Evolutionary conservation across 1,140 invertebrate genomes (phyloP).

Genomic region (Meteorus sp.): DNA sequence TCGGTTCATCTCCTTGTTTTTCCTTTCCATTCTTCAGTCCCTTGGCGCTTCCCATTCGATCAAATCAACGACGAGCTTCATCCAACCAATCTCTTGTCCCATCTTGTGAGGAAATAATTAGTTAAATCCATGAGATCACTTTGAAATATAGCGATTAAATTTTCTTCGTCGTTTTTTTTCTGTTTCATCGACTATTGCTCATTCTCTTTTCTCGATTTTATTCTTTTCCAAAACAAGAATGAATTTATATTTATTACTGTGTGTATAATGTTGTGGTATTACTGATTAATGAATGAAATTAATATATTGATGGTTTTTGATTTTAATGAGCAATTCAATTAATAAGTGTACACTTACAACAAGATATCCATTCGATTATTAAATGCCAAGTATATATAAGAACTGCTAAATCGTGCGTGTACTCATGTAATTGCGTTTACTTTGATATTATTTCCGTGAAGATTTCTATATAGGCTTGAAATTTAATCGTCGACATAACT

Average conservation of each 20-base stretch:
- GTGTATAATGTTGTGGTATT: too few species aligned
- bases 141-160: too few species aligned
- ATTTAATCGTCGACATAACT: conserved; percentile 20
- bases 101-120: conserved; percentile 12
- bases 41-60: conserved; percentile 26
- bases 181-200: neutral
- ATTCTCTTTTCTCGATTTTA: neutral
- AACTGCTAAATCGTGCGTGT: too few species aligned
- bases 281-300: too few species aligned
- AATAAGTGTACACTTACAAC: neutral
- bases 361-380: too few species aligned
- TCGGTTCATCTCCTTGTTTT: neutral
- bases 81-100: conserved; percentile 17
- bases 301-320: too few species aligned
- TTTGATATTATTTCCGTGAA: neutral
- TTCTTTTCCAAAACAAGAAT: too few species aligned
- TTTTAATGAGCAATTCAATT: too few species aligned
- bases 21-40: conserved; percentile 3
- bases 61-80: conserved; percentile 2
- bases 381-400: too few species aligned
- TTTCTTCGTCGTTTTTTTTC: neutral
- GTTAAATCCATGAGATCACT: neutral
- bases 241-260: too few species aligned
- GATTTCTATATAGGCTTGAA: neutral
- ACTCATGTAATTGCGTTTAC: too few species aligned